Percentiles rank a stretch among this genome's conserved stretches.
Conservation (phyloP, 2,888 invertebrate genomes). For the Hermodice carunculata region DNA sequence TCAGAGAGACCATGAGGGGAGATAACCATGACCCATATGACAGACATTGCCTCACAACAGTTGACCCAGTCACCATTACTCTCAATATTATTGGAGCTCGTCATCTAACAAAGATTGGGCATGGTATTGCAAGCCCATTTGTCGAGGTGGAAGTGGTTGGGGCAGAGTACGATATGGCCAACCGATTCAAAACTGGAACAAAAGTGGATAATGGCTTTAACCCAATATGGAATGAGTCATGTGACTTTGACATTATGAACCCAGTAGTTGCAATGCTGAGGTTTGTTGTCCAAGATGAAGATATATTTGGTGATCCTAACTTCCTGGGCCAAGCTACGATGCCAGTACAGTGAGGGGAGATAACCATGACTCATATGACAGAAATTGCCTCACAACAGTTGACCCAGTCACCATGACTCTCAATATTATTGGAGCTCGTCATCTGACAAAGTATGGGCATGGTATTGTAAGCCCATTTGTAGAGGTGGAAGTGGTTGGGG, state of each 20-base stretch:
- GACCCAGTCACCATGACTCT: no score
- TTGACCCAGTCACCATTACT: constrained; percentile 77
- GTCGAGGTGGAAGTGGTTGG: constrained; percentile 93
- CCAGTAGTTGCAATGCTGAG: constrained; percentile 74
- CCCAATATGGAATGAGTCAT: constrained; percentile 74
- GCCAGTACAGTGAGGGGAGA: constrained; percentile 76
- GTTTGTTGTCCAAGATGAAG: constrained; percentile 79
- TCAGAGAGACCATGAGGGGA: constrained; percentile 89
- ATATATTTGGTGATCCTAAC: constrained; percentile 97
- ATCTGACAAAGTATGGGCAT: constrained; percentile 81
- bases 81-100: constrained; percentile 89
- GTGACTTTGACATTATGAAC: constrained; percentile 74
- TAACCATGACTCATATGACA: no score
- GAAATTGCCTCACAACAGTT: no score
- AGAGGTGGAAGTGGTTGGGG: constrained; percentile 90
- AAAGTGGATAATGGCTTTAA: constrained; percentile 80
- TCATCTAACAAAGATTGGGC: constrained; percentile 83
- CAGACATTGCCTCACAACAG: constrained; percentile 57
- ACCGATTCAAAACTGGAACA: constrained; percentile 87
- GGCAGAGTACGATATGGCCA: constrained; percentile 86
- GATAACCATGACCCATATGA: constrained; percentile 82
- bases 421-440: constrained; percentile 87
- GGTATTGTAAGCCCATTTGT: constrained; percentile 92
- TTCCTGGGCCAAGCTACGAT: constrained; percentile 97
- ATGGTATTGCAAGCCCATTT: constrained; percentile 88